Evolutionary conservation across 2,113 vertebrate genomes (phyloP).

Genomic region (Falco punctatus): DNA sequence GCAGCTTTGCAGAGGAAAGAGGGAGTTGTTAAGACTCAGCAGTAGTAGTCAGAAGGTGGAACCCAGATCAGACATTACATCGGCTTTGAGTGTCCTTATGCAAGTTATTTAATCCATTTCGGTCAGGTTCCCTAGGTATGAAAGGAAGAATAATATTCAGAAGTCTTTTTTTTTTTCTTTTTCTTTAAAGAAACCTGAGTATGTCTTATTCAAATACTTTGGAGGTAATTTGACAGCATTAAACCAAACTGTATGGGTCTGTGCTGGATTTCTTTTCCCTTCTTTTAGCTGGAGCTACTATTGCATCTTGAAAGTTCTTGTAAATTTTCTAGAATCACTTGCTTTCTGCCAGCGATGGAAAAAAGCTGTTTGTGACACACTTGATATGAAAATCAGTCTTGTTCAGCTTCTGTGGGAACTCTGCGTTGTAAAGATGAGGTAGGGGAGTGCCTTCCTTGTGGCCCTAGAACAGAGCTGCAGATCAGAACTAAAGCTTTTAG

Average conservation of each 20-base stretch:
- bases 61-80: background rate
- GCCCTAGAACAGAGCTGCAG: background rate
- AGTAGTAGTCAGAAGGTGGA: background rate
- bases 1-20: slow-evolving; percentile 60
- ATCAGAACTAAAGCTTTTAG: background rate
- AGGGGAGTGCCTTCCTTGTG: background rate
- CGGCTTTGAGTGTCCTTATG: background rate
- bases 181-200: background rate
- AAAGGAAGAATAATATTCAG: background rate
- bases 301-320: background rate
- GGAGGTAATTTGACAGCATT: background rate
- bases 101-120: background rate
- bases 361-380: background rate
- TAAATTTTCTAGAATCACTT: background rate
- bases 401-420: background rate
- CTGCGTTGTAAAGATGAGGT: background rate
- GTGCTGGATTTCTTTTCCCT: background rate
- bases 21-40: slow-evolving; percentile 38
- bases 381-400: background rate
- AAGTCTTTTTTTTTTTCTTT: background rate
- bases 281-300: background rate
- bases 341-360: background rate
- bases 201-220: background rate
- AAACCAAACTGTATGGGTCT: background rate
- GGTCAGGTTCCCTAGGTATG: background rate